Base-by-base conservation (phyloP, 1,140 invertebrate species). In the Drosophila nasuta region DNA sequence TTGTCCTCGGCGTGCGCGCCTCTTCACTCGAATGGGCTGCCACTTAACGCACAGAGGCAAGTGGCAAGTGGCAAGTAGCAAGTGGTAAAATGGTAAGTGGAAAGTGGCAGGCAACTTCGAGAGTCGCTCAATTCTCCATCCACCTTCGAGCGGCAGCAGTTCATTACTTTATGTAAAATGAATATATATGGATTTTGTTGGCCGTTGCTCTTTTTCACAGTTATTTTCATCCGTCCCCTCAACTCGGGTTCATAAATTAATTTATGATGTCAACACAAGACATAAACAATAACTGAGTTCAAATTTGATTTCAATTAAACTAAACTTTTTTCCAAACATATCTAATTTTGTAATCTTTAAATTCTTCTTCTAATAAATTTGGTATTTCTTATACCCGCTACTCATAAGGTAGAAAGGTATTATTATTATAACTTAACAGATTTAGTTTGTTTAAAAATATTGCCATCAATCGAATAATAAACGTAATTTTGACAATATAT, bases 181-280 rank as follows among this genome's bases (percentile, higher is more conserved):
- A 63, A 70, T 70, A 64, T 56, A 70, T 46, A 48, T 70, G 49
- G 41, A 56, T 56, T 64, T 70, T 15, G 5, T 25, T 41, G 25
- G 8, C 10, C 17, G 3, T 52, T 52, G 49, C 51, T 30, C 25
- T 33, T 33, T 10, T n/a, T 7, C 35, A 38, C 8, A 7, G 2
- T 38, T 10, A 3, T 38, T 7, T 38, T 38, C 35, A 7, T 3
- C 8, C 2, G 33, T 8, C 33, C 33, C 33, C 5, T 33, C 5
- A 33, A 33, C 33, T 33, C 33, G 33, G 8, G 30, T 20, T 58
- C 43, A 68, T 43, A 68, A 58, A 68, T 68, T 68, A 38, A 68
- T 68, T 68, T 63, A 13, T 30, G 41, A n/a, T 43, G n/a, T 43
- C 41, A 43, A 13, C 41, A 43, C 25, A 25, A 25, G 48, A n/a